phyloP scores from a whole-genome alignment of 64 coral and sea anemone species.

The Actinia equina region DNA sequence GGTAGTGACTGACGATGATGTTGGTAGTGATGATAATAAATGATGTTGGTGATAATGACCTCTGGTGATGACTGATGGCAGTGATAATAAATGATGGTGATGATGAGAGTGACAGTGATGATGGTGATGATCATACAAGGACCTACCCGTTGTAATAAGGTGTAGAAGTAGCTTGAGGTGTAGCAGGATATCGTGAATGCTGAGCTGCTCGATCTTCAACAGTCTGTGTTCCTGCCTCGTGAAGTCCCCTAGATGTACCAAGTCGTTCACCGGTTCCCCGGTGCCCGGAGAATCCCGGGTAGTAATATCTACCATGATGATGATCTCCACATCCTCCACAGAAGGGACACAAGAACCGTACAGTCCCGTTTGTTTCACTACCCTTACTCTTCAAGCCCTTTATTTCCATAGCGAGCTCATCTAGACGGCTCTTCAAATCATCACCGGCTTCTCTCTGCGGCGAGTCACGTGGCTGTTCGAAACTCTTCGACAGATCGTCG shows the following conservation, averaged over 20 bases:
- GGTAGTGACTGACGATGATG: neutral
- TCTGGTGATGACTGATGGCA: too few relatives aligned
- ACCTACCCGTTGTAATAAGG: conserved; percentile 88
- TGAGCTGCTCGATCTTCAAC: neutral
- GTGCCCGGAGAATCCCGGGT: conserved; percentile 66
- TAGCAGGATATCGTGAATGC: conserved; percentile 56
- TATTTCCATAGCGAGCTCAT: conserved; percentile 69
- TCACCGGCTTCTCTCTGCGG: conserved; percentile 32
- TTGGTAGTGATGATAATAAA: too few relatives aligned
- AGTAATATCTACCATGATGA: conserved; percentile 81
- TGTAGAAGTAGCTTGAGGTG: conserved; percentile 73
- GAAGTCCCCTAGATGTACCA: conserved; percentile 29
- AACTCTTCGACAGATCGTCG: conserved; percentile 65
- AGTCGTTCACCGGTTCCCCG: neutral
- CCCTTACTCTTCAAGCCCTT: conserved; percentile 51
- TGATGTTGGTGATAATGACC: too few relatives aligned
- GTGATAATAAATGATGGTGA: too few relatives aligned
- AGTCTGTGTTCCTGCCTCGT: conserved; percentile 59
- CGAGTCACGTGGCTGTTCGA: conserved; percentile 31
- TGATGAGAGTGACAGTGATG: too few relatives aligned
- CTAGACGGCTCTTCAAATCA: conserved; percentile 68
- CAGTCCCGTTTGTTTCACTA: neutral
- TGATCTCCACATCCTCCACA: conserved; percentile 65
- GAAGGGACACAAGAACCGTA: conserved; percentile 84
- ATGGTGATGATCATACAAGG: too few relatives aligned